Conservation (phyloP, 2,113 vertebrate species). For the Centropus unirufus region DNA sequence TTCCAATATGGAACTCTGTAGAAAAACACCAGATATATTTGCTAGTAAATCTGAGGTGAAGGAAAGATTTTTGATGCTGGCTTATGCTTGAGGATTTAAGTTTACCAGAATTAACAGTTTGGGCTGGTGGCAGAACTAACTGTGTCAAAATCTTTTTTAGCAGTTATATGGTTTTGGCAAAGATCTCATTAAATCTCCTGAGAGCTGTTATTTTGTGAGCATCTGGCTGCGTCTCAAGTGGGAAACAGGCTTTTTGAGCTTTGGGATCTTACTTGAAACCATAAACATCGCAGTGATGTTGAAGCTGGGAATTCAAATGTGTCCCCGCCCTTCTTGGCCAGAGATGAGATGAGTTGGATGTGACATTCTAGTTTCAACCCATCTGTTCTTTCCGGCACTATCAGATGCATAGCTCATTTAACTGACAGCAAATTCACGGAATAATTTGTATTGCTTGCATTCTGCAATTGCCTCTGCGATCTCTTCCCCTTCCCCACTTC, state of each 20-base stretch:
- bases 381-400: neutral
- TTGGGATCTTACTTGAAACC: neutral
- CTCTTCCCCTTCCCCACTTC: neutral
- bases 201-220: neutral
- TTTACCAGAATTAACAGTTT: neutral
- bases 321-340: neutral
- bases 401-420: neutral
- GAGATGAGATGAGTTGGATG: neutral
- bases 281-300: neutral
- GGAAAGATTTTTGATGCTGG: neutral
- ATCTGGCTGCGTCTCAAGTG: neutral
- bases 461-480: neutral
- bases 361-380: neutral
- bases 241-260: neutral
- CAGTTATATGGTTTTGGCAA: neutral
- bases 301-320: constrained; percentile 20
- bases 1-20: neutral
- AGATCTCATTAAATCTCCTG: neutral
- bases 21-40: neutral
- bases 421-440: neutral
- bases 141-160: neutral
- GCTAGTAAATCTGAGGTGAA: neutral
- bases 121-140: neutral
- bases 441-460: constrained; percentile 18
- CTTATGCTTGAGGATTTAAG: neutral